A percentile compares a stretch with the other conserved stretches of the same genome.
phyloP scores from a whole-genome alignment of 1,140 invertebrate genomes.

The Ericerus pela region DNA sequence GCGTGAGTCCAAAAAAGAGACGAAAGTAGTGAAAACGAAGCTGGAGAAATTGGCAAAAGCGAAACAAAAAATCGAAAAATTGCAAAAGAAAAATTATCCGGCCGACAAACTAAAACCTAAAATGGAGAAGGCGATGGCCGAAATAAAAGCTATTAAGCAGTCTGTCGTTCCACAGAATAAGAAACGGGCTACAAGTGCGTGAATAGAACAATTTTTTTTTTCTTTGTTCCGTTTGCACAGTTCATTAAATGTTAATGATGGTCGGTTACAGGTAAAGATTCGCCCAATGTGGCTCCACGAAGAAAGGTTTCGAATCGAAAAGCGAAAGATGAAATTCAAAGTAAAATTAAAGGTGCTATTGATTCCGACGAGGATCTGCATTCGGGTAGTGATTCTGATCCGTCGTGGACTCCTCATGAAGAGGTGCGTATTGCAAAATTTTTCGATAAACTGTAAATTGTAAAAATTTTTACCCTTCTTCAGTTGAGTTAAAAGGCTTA shows the following conservation, averaged over 20 bases:
- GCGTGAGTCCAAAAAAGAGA: background rate
- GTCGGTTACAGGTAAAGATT: background rate
- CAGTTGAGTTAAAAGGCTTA: too few relatives aligned
- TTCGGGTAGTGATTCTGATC: slow-evolving; percentile 26
- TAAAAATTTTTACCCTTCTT: too few relatives aligned
- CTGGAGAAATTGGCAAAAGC: background rate
- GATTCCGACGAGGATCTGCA: slow-evolving; percentile 22
- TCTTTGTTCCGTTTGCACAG: background rate
- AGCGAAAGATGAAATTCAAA: slow-evolving; percentile 43
- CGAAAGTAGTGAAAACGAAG: background rate
- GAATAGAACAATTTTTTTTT: background rate
- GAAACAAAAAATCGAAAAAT: background rate
- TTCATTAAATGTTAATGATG: slow-evolving; percentile 1
- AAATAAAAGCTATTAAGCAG: background rate
- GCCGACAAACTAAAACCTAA: background rate
- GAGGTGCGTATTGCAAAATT: too few relatives aligned
- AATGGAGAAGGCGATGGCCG: background rate
- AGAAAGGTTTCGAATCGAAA: slow-evolving; percentile 45
- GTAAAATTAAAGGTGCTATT: slow-evolving; percentile 30
- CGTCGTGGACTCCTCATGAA: slow-evolving; percentile 46
- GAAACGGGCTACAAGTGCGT: background rate
- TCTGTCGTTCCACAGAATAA: background rate
- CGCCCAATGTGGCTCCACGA: slow-evolving; percentile 36
- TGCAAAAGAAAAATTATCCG: slow-evolving; percentile 1
- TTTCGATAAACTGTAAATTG: too few relatives aligned